Conservation (phyloP, 1,140 invertebrate species). For the Cyrtorhinus lividipennis region DNA sequence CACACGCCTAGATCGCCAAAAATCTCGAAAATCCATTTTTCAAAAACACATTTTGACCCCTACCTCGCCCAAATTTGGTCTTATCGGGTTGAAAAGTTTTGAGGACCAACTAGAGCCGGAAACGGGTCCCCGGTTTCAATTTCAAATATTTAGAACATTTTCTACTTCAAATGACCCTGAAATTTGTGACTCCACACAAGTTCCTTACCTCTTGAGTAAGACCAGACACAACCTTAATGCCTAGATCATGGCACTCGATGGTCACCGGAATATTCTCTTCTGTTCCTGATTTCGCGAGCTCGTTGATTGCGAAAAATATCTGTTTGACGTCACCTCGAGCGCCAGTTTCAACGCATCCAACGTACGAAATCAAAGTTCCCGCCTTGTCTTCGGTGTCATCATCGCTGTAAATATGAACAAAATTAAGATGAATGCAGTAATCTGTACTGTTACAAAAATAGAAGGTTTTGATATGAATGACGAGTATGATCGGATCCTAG, state of each 20-base stretch:
- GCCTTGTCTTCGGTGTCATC: constrained; percentile 17
- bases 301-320: constrained; percentile 36
- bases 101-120: no score
- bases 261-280: not conserved
- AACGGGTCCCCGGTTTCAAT: no score
- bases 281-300: constrained; percentile 28
- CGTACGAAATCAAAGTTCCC: constrained; percentile 33
- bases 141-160: no score
- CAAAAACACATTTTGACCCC: no score
- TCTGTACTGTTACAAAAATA: not conserved
- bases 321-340: constrained; percentile 37
- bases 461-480: not conserved
- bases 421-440: no score
- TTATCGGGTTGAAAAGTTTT: no score
- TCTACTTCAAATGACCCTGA: no score
- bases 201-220: not conserved
- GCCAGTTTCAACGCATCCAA: constrained; percentile 34
- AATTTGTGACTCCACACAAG: no score
- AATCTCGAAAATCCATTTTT: no score
- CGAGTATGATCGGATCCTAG: no score
- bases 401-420: not conserved
- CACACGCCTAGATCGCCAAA: no score
- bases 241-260: constrained; percentile 8
- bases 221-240: constrained; percentile 5
- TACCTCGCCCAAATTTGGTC: no score